Percentiles rank a stretch among this genome's conserved stretches.
These are phyloP conservation scores for Theropithecus gelada DNA, from an alignment of 2,113 vertebrate genomes.

Conservation along the genomic window DNA sequence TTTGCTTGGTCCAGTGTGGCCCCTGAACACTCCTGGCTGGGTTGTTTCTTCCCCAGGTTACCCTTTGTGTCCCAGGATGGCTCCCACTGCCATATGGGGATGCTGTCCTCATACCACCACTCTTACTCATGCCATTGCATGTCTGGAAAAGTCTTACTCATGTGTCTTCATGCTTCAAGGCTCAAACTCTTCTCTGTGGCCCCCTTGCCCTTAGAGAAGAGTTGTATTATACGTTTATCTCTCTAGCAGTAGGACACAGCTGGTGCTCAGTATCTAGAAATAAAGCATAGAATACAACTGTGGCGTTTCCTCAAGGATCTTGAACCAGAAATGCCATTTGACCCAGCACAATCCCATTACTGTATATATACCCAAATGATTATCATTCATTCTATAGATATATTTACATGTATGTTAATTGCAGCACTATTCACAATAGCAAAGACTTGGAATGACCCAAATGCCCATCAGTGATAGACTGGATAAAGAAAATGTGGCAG, in stretches of 20 bases:
- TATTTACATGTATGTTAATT: no score
- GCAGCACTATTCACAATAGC: no score
- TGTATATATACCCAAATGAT: no score
- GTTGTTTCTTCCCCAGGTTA: fast-evolving
- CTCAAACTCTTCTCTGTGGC: not conserved
- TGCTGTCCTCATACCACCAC: not conserved
- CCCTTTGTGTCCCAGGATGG: fast-evolving
- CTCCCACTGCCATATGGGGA: fast-evolving
- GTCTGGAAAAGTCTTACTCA: not conserved
- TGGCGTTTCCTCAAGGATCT: not conserved
- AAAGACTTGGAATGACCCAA: no score
- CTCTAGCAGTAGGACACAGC: not conserved
- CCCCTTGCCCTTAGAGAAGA: not conserved
- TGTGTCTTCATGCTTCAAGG: not conserved
- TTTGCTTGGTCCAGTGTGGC: not conserved
- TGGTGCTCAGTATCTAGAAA: not conserved
- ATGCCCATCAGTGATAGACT: no score
- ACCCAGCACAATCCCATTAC: no score
- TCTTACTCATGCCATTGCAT: fast-evolving
- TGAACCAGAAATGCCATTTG: no score
- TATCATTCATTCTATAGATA: no score
- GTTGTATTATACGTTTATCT: not conserved
- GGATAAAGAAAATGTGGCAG: no score
- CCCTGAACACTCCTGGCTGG: not conserved
- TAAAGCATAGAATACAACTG: not conserved